phyloP scores from a whole-genome alignment of 2,113 vertebrate genomes.

The Serinus canaria region DNA sequence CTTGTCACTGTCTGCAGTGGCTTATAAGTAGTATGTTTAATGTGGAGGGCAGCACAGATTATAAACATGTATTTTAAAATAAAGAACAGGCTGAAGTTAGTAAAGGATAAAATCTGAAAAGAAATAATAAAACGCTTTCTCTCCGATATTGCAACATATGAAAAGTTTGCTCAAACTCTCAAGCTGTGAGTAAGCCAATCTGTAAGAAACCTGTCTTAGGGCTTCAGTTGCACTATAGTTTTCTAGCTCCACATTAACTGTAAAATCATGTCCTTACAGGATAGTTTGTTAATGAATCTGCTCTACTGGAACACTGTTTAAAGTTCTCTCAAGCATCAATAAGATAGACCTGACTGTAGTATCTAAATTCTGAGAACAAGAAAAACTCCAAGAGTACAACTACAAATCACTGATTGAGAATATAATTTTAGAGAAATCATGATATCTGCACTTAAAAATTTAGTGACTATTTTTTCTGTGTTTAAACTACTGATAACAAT shows the following conservation, averaged over 20 bases:
- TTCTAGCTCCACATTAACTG: neutral
- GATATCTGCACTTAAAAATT: neutral
- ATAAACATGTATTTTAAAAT: neutral
- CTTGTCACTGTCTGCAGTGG: neutral
- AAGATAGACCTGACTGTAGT: neutral
- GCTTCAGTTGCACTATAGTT: neutral
- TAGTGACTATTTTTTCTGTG: neutral
- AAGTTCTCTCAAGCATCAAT: neutral
- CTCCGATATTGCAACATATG: neutral
- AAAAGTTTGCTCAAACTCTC: neutral
- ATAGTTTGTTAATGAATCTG: neutral
- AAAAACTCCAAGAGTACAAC: neutral
- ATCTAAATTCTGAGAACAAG: neutral
- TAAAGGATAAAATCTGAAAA: neutral
- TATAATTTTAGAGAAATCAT: neutral
- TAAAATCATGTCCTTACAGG: neutral
- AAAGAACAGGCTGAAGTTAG: neutral
- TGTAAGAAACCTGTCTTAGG: neutral
- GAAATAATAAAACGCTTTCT: neutral
- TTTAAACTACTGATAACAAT: neutral
- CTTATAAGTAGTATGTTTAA: neutral
- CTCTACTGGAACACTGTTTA: neutral
- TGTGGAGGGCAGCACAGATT: neutral
- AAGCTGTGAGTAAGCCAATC: neutral
- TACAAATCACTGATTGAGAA: neutral